These are phyloP conservation scores for Aeoliscus strigatus DNA, from an alignment of 2,797 vertebrate genomes.

Conservation along the genomic window DNA sequence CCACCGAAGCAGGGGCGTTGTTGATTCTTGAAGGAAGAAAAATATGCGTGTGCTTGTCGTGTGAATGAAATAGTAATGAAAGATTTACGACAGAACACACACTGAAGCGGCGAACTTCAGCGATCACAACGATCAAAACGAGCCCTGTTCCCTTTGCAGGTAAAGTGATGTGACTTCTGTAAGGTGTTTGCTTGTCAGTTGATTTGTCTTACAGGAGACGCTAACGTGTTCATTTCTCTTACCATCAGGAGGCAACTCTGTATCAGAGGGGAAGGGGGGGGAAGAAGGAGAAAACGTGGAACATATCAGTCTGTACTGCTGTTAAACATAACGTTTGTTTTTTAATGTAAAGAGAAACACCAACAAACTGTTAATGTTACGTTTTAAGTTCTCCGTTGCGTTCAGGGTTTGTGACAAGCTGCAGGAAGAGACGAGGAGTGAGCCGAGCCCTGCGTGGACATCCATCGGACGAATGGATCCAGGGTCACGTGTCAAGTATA, in stretches of 20 bases:
- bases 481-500: constrained; percentile 48
- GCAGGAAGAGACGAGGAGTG: constrained; percentile 33
- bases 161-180: constrained; percentile 45
- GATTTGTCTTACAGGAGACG: constrained; percentile 48
- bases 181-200: constrained; percentile 64
- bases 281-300: constrained; percentile 28
- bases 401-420: constrained; percentile 5
- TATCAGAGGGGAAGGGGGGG: constrained; percentile 18
- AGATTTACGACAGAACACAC: constrained; percentile 20
- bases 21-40: neutral
- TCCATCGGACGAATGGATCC: constrained; percentile 55
- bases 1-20: constrained; percentile 13
- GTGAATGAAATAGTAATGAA: no score
- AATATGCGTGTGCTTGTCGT: no score
- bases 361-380: constrained; percentile 30
- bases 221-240: constrained; percentile 62
- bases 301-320: constrained; percentile 46
- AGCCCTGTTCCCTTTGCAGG: constrained; percentile 33
- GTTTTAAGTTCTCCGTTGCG: constrained; percentile 32
- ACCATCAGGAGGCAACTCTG: constrained; percentile 77
- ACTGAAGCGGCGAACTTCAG: constrained; percentile 28
- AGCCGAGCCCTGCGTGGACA: constrained; percentile 31
- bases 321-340: constrained; percentile 26
- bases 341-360: constrained; percentile 19
- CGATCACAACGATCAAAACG: constrained; percentile 20